These are phyloP conservation scores for Vicugna pacos DNA, from an alignment of 2,113 vertebrate genomes.

Conservation along the genomic window DNA sequence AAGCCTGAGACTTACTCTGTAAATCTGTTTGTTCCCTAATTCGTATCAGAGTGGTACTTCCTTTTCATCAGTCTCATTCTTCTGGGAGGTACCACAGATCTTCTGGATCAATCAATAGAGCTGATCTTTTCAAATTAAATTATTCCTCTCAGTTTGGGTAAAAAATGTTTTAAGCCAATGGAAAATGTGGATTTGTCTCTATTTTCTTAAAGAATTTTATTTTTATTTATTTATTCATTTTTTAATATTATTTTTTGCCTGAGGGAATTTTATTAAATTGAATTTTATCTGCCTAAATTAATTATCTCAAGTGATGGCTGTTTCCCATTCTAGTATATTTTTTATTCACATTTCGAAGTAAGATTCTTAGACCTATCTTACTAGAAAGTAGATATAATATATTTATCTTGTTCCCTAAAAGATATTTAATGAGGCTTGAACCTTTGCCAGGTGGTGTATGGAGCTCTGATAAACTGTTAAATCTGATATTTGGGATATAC, in stretches of 20 bases:
- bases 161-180: slow-evolving; percentile 27
- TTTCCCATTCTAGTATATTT: neutral
- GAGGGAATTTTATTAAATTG: slow-evolving; percentile 1
- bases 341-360: slow-evolving; percentile 31
- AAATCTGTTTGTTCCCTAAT: neutral
- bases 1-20: neutral
- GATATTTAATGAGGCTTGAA: neutral
- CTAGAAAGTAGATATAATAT: neutral
- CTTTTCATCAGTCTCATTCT: slow-evolving; percentile 2
- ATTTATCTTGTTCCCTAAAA: neutral
- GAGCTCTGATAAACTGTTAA: neutral
- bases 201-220: neutral
- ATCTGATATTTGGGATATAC: neutral
- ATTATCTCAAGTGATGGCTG: neutral
- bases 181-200: slow-evolving; percentile 15
- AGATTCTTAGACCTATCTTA: neutral
- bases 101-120: neutral
- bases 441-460: neutral
- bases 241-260: no score
- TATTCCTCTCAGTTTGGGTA: neutral
- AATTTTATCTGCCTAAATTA: slow-evolving; percentile 49
- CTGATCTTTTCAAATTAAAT: slow-evolving; percentile 47
- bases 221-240: no score
- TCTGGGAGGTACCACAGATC: neutral
- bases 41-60: slow-evolving; percentile 8